Conservation (phyloP, 2,113 vertebrate genomes). For the Halcyon senegalensis region DNA sequence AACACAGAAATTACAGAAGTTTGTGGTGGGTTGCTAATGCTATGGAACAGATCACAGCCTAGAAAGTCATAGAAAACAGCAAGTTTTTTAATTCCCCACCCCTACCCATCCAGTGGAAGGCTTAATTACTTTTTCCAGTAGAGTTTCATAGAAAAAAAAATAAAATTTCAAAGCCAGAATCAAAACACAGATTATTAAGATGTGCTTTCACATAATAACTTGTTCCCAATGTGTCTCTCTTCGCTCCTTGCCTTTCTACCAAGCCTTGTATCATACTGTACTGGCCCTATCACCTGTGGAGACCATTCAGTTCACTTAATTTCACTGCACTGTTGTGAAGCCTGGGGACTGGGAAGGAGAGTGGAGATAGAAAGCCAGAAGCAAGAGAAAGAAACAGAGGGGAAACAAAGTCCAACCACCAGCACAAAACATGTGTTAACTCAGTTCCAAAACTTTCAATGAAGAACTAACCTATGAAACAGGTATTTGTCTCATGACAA, state of each 20-base stretch:
- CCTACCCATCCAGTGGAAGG: too few relatives aligned
- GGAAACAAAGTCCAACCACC: neutral
- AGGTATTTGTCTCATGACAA: neutral
- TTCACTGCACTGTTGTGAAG: neutral
- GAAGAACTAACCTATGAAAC: neutral
- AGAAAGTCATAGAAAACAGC: neutral
- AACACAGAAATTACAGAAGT: neutral
- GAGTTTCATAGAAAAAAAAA: neutral
- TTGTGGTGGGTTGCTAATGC: neutral
- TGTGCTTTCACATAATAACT: neutral
- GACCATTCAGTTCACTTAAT: neutral
- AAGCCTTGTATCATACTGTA: neutral
- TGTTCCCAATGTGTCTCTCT: accelerated
- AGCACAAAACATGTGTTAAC: accelerated
- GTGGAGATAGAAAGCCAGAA: neutral
- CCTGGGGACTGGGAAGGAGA: accelerated
- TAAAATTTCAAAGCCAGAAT: neutral
- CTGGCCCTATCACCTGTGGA: neutral
- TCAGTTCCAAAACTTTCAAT: neutral
- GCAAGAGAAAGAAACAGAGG: neutral
- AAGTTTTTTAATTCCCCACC: accelerated
- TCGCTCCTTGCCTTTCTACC: neutral
- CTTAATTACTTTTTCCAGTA: neutral
- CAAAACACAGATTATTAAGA: neutral
- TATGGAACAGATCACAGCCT: neutral